Percentiles rank a stretch among this genome's conserved stretches.
phyloP scores from a whole-genome alignment of 1,140 invertebrate genomes.

The Homarus americanus region DNA sequence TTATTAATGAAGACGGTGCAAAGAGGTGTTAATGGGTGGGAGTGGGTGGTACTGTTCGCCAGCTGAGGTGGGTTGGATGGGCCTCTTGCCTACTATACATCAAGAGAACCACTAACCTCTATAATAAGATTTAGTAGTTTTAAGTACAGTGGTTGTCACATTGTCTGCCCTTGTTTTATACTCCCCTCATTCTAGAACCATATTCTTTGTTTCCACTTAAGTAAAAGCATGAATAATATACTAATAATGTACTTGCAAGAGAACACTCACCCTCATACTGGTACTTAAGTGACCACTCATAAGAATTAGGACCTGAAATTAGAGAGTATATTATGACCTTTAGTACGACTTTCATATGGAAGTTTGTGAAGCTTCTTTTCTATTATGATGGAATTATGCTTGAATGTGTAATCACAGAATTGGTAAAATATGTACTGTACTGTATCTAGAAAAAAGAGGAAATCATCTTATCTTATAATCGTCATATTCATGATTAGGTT shows the following conservation, averaged over 20 bases:
- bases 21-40: background rate
- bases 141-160: slow-evolving; percentile 45
- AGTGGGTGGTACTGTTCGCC: background rate
- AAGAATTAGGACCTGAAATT: background rate
- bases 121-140: slow-evolving; percentile 24
- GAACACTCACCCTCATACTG: background rate
- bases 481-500: background rate
- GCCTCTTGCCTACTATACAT: background rate
- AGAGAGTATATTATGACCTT: background rate
- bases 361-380: background rate
- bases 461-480: background rate
- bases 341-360: background rate
- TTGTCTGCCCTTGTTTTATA: slow-evolving; percentile 26
- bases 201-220: slow-evolving; percentile 23
- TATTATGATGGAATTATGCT: background rate
- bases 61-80: slow-evolving; percentile 13
- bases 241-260: background rate
- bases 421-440: background rate
- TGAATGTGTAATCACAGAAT: background rate
- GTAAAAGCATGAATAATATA: slow-evolving; percentile 14
- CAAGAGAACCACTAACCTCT: slow-evolving; percentile 34
- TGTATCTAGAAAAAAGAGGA: background rate
- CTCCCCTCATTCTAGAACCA: background rate
- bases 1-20: background rate
- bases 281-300: slow-evolving; percentile 3